Conservation (phyloP, 2,797 vertebrate species). For the Sandelia bainsii region DNA sequence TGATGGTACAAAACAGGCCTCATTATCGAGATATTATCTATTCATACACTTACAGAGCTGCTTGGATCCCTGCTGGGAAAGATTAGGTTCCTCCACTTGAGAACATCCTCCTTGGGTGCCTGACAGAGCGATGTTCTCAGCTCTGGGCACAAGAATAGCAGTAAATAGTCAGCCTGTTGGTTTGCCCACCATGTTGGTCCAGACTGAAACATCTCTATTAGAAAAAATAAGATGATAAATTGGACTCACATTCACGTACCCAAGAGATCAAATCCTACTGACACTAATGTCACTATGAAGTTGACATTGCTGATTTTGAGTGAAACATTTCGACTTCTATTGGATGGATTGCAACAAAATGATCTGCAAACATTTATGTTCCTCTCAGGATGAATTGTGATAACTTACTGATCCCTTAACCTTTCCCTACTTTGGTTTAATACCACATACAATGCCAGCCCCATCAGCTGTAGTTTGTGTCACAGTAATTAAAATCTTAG, state of each 20-base stretch:
- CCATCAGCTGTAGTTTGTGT: neutral
- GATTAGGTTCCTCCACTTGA: constrained; percentile 88
- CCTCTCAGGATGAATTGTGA: neutral
- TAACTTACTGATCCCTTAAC: neutral
- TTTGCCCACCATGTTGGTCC: neutral
- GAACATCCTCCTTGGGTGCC: constrained; percentile 83
- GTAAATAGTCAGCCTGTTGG: neutral
- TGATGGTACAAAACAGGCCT: constrained; percentile 90
- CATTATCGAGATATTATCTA: constrained; percentile 92
- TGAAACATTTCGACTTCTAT: constrained; percentile 11
- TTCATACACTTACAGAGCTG: constrained; percentile 89
- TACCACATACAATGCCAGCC: neutral
- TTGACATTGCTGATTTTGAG: neutral
- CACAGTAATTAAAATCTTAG: too few species aligned
- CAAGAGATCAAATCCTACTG: neutral
- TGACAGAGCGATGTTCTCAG: constrained; percentile 75
- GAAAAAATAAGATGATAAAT: neutral
- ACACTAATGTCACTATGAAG: neutral
- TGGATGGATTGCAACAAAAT: too few species aligned
- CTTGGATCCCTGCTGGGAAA: constrained; percentile 87
- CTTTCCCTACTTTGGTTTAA: neutral
- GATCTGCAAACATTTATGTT: neutral
- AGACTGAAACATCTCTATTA: neutral
- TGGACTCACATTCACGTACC: neutral
- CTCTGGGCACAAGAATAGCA: constrained; percentile 55